Conservation (phyloP, 2,888 invertebrate genomes). For the Orthosia gracilis region DNA sequence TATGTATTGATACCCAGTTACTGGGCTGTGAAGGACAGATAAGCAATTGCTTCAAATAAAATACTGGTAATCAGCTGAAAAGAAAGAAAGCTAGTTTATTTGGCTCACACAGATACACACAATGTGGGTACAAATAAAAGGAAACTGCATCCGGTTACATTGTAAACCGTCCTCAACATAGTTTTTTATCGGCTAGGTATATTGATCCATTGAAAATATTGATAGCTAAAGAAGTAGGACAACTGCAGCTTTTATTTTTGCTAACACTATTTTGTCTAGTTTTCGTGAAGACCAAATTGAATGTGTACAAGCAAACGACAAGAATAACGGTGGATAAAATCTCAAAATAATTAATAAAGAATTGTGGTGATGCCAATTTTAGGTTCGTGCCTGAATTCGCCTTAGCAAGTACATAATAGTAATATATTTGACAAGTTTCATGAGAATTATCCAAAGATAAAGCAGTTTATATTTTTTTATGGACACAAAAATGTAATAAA, state of each 20-base stretch:
- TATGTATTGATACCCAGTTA: background rate
- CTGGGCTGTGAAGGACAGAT: background rate
- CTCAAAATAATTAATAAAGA: slow-evolving; percentile 12
- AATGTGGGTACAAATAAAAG: too few relatives aligned
- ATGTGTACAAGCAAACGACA: background rate
- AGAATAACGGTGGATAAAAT: background rate
- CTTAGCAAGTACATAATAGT: background rate
- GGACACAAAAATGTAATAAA: background rate
- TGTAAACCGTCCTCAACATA: background rate
- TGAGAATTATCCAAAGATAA: background rate
- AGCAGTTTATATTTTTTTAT: background rate
- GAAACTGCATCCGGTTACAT: background rate
- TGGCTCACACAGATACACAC: too few relatives aligned
- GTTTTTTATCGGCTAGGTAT: background rate
- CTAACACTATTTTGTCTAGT: background rate
- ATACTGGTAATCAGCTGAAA: too few relatives aligned
- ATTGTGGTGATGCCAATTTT: background rate
- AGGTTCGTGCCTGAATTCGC: background rate
- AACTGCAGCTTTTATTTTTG: background rate
- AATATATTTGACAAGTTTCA: background rate
- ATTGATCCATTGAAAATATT: background rate
- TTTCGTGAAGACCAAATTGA: background rate
- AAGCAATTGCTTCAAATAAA: background rate
- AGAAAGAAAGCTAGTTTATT: too few relatives aligned
- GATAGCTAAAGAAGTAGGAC: background rate